Evolutionary conservation across 2,888 invertebrate genomes (phyloP).

Genomic region (Eupithecia dodoneata): DNA sequence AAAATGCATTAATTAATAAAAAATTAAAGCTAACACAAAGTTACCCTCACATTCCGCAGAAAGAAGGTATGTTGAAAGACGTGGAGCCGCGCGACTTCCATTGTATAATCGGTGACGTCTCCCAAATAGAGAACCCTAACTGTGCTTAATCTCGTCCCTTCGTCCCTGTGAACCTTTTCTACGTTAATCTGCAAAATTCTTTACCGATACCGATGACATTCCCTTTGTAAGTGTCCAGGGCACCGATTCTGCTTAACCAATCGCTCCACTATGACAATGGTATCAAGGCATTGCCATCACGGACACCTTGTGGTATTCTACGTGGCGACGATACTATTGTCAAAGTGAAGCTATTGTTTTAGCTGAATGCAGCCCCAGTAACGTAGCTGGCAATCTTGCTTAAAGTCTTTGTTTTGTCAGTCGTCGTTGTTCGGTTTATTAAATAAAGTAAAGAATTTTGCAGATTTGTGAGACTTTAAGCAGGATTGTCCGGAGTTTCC

Average conservation of each 20-base stretch:
- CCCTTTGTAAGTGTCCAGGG: slow-evolving; percentile 70
- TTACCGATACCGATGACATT: slow-evolving; percentile 68
- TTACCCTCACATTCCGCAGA: slow-evolving; percentile 57
- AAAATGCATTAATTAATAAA: too few species aligned
- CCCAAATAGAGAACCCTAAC: slow-evolving; percentile 71
- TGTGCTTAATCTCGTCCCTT: slow-evolving; percentile 56
- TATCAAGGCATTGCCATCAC: background rate
- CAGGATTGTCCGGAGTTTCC: slow-evolving; percentile 49
- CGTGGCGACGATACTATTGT: background rate
- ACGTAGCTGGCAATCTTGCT: slow-evolving; percentile 66
- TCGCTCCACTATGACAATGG: background rate
- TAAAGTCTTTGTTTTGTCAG: slow-evolving; percentile 69
- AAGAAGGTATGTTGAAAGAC: slow-evolving; percentile 75
- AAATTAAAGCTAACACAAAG: background rate
- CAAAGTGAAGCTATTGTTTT: background rate
- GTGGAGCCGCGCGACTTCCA: slow-evolving; percentile 80
- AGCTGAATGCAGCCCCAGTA: background rate
- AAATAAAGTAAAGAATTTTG: slow-evolving; percentile 78
- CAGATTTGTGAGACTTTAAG: slow-evolving; percentile 74
- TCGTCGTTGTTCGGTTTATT: background rate
- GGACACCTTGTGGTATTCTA: background rate
- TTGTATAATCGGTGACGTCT: slow-evolving; percentile 79
- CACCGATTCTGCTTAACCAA: background rate
- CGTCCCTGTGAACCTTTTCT: slow-evolving; percentile 41
- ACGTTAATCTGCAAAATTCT: slow-evolving; percentile 80